phyloP scores from a whole-genome alignment of 1,140 invertebrate species.

The Bombus vancouverensis region DNA sequence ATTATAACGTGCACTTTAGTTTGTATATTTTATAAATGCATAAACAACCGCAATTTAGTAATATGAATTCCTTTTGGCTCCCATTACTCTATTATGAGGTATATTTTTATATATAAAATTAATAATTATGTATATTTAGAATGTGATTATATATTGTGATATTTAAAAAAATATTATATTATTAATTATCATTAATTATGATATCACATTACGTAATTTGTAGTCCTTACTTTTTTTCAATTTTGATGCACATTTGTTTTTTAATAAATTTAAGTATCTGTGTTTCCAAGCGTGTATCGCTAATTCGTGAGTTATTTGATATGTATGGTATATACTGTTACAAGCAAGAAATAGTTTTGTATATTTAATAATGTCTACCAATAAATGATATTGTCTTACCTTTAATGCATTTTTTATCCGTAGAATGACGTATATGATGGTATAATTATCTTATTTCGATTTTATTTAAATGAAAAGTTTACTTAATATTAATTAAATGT shows the following conservation, averaged over 20 bases:
- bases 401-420: background rate
- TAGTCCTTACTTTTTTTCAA: too few relatives aligned
- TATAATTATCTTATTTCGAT: background rate
- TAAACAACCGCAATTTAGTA: too few relatives aligned
- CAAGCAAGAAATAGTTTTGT: background rate
- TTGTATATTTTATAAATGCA: too few relatives aligned
- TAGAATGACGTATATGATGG: background rate
- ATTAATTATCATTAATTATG: too few relatives aligned
- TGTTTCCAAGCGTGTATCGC: background rate
- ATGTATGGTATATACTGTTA: background rate
- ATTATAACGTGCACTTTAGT: too few relatives aligned
- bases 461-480: background rate
- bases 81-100: too few relatives aligned
- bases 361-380: background rate
- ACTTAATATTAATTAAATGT: background rate
- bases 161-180: too few relatives aligned
- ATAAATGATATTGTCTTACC: background rate
- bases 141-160: too few relatives aligned
- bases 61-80: too few relatives aligned
- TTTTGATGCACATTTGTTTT: background rate
- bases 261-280: background rate
- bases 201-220: too few relatives aligned
- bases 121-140: too few relatives aligned
- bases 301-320: background rate
- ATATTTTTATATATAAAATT: too few relatives aligned